Evolutionary conservation across 2,113 vertebrate species (phyloP), one percentile per base, ranked within the genome.

Genomic region (Antennarius striatus): DNA sequence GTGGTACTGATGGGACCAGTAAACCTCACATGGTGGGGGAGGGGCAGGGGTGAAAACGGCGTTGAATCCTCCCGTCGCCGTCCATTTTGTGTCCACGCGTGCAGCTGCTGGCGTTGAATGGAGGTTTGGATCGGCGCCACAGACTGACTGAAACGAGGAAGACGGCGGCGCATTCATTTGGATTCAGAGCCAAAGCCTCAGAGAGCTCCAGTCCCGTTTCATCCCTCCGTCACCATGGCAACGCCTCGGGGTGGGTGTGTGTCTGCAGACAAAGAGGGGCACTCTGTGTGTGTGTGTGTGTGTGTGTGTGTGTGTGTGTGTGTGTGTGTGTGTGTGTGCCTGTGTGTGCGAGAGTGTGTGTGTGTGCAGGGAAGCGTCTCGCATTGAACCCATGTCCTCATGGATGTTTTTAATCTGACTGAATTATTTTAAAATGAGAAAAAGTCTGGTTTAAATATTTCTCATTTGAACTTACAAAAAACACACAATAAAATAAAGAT

Each of bases 71-170:
- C 68, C 36, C 29, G 5, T 51, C 4, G 61, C 53, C 76, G 15
- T 75, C 85, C 85, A 87, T 84, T 87, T 87, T 84, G 73, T 84
- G 13, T 0, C 51, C 52, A 40, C 42, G 63, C 28, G 40, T 45
- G 76, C 54, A 62, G 70, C 55, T 36, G 36, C 6, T 32, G 12
- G 39, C 16, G 47, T 71, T 82, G 77, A 75, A 80, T 82, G 71
- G 71, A 62, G 49, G 61, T 82, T 84, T 84, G 81, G 85, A 84
- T 71, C 71, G n/a, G 64, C 68, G 73, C 73, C 73, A 81, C 51
- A 69, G 51, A 70, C 53, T 62, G 54, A 32, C 40, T 73, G 75
- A 81, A 63, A 77, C 40, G 8, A 56, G 13, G 15, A 15, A 62
- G 52, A 54, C 40, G 47, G n/a, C 52, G 63, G 1, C 32, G 63